Base-by-base conservation (phyloP, 64 coral and sea anemone species). In the Porites lutea region DNA sequence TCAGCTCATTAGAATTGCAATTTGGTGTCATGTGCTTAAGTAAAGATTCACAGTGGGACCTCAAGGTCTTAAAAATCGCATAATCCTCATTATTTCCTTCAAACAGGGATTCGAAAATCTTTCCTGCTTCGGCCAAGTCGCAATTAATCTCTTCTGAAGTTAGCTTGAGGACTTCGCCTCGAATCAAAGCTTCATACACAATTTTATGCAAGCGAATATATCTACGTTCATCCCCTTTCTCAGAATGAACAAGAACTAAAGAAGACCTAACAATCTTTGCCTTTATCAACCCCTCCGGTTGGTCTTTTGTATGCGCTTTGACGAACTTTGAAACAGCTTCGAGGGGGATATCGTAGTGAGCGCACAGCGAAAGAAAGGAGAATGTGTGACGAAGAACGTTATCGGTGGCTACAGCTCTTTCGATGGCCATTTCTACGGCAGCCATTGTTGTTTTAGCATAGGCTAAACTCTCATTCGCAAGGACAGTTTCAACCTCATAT, bases 321-420 rank as follows among this genome's bases (percentile, higher is more conserved):
- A 84, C 89, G 52, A 89, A 85, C 22, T 69, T 74, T 12, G 52
- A 78, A 90, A 94, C 71, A 77, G 82, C 74, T 19, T 84, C 68
- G 14, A 94, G 67, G 0, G 92, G 72, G 47, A 94, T 43, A 3
- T 18, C 59, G 23, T 94, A 87, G 19, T 43, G 14, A 37, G 92
- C 71, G 5, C 89, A 52, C 6, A 84, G 55, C 4, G 92, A 74
- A 46, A 94, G 76, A 21, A 84, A 89, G 20, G 82, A 51, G 46
- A 89, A 89, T 75, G 87, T 75, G 27, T 86, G 79, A 4, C 22
- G 13, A 59, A 94, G 59, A 23, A 89, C 51, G 19, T 43, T 8
- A 22, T 84, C n/a, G 53, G 63, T 72, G 49, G 55, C n/a, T 44
- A 21, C 11, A 22, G 60, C 53, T 76, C 48, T 89, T 71, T 90